A percentile compares a stretch with the other conserved stretches of the same genome.
Conservation (phyloP, 2,888 invertebrate species). For the Drosophila recens region DNA sequence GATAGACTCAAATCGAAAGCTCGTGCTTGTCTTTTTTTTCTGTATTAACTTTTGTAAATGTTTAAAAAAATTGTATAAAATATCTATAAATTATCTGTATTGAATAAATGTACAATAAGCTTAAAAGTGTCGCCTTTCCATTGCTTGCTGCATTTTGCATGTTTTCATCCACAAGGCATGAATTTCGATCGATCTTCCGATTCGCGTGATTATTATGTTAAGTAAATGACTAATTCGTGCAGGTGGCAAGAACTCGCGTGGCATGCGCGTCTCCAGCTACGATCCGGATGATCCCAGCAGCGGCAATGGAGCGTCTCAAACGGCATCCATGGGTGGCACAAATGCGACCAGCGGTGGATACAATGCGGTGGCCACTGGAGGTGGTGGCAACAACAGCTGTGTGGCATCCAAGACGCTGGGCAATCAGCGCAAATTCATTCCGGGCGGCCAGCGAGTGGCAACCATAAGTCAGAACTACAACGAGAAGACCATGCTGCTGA, state of each 20-base stretch:
- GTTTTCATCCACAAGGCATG: slow-evolving; percentile 46
- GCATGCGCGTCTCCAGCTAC: slow-evolving; percentile 89
- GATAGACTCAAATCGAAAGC: slow-evolving; percentile 63
- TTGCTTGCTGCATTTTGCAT: slow-evolving; percentile 56
- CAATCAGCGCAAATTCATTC: slow-evolving; percentile 86
- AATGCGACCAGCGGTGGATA: slow-evolving; percentile 82
- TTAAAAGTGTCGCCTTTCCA: slow-evolving; percentile 53
- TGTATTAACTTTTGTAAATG: slow-evolving; percentile 67
- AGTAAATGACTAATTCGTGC: slow-evolving; percentile 59
- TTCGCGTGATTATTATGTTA: slow-evolving; percentile 16
- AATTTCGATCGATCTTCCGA: slow-evolving; percentile 14
- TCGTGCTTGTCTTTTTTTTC: slow-evolving; percentile 56
- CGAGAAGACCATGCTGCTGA: slow-evolving; percentile 97
- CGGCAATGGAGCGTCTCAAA: slow-evolving; percentile 46
- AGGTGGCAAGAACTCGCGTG: slow-evolving; percentile 89
- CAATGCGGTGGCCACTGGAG: slow-evolving; percentile 72
- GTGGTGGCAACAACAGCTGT: slow-evolving; percentile 82
- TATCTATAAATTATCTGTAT: slow-evolving; percentile 59
- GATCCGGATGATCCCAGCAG: slow-evolving; percentile 89
- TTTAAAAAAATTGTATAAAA: slow-evolving; percentile 73
- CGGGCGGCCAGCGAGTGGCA: slow-evolving; percentile 90
- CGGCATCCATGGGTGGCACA: slow-evolving; percentile 29
- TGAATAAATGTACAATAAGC: slow-evolving; percentile 76
- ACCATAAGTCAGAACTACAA: slow-evolving; percentile 95
- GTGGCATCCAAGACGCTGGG: slow-evolving; percentile 85